phyloP scores from a whole-genome alignment of 2,888 invertebrate genomes.

The Metopia argyrocephala region DNA sequence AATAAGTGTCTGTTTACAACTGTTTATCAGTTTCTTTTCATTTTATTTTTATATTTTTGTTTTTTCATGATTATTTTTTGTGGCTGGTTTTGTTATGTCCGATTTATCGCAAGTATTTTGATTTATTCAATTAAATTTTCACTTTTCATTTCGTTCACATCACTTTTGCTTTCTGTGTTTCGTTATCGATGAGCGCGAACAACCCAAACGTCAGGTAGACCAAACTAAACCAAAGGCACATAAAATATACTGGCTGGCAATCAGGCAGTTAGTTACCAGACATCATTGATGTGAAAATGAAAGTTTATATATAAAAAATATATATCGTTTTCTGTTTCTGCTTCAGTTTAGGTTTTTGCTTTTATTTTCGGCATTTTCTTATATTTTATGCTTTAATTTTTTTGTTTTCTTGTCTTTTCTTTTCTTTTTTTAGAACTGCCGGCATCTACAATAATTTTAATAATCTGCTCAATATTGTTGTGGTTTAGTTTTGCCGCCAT shows the following conservation, averaged over 20 bases:
- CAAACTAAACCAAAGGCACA: conserved; percentile 32
- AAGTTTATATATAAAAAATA: conserved; percentile 54
- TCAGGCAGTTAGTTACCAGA: conserved; percentile 55
- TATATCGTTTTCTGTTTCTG: background rate
- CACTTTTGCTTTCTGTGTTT: conserved; percentile 38
- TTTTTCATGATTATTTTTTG: conserved; percentile 44
- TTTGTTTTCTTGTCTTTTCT: background rate
- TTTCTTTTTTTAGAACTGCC: conserved; percentile 57
- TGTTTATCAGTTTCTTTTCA: conserved; percentile 10
- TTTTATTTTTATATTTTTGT: conserved; percentile 39
- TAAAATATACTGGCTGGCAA: conserved; percentile 19
- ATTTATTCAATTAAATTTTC: conserved; percentile 63
- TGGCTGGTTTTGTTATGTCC: conserved; percentile 57
- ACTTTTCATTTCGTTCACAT: conserved; percentile 62
- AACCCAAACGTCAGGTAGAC: conserved; percentile 42
- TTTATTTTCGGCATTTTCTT: background rate
- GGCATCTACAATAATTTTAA: conserved; percentile 50
- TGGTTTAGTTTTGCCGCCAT: background rate
- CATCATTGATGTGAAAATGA: conserved; percentile 64
- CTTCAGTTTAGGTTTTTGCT: conserved; percentile 8
- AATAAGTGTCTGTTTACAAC: background rate
- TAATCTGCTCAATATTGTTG: conserved; percentile 42
- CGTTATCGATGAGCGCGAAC: conserved; percentile 56
- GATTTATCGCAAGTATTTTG: conserved; percentile 61
- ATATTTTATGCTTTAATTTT: background rate